Conservation (phyloP, 2,888 invertebrate species). For the Sinopyrophorus schimmeli region DNA sequence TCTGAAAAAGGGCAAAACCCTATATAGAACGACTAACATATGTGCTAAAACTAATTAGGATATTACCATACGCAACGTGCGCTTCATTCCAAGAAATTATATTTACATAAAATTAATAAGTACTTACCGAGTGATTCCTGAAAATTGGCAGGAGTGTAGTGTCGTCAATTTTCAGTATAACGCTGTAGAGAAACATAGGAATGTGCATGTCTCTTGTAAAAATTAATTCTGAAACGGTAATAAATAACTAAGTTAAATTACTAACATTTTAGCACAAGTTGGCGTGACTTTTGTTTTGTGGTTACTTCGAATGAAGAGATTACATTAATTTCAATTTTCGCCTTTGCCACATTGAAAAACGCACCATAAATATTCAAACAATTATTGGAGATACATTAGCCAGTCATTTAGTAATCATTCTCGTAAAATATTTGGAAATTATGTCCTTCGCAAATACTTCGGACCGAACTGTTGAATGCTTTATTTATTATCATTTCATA, state of each 20-base stretch:
- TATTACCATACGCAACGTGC: constrained; percentile 7
- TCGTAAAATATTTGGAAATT: too few species aligned
- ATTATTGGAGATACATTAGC: too few species aligned
- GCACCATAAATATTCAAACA: too few species aligned
- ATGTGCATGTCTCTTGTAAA: constrained; percentile 42
- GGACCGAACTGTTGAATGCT: too few species aligned
- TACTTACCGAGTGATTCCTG: constrained; percentile 54
- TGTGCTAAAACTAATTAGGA: constrained; percentile 12
- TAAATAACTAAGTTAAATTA: constrained; percentile 3
- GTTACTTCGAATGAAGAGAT: too few species aligned
- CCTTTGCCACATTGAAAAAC: too few species aligned
- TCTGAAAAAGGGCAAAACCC: too few species aligned
- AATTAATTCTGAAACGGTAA: constrained; percentile 43
- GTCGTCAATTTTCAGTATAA: constrained; percentile 60
- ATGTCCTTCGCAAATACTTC: too few species aligned
- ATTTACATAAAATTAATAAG: constrained; percentile 21
- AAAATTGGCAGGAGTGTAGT: constrained; percentile 53
- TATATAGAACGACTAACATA: too few species aligned
- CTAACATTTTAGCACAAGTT: neutral
- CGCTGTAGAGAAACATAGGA: constrained; percentile 56
- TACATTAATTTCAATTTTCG: too few species aligned
- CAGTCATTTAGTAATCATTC: too few species aligned
- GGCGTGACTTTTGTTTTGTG: constrained; percentile 1
- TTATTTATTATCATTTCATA: too few species aligned
- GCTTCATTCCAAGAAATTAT: constrained; percentile 9